Percentiles rank a stretch among this genome's conserved stretches.
Conservation (phyloP, 1,140 invertebrate species). For the Luehdorfia chinensis region DNA sequence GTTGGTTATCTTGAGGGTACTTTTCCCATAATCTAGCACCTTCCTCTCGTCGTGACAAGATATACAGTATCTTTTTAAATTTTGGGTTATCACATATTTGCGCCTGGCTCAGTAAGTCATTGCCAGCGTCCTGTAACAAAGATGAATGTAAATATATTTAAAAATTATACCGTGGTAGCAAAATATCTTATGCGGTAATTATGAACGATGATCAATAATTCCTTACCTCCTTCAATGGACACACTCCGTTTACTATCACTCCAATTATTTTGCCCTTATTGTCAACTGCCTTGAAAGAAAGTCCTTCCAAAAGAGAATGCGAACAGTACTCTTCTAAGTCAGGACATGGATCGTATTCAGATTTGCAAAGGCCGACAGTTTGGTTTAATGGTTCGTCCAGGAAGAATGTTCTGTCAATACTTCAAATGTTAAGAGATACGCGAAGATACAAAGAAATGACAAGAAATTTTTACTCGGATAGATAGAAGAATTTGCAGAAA, state of each 20-base stretch:
- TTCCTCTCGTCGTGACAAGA: slow-evolving; percentile 77
- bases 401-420: slow-evolving; percentile 80
- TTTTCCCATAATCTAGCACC: slow-evolving; percentile 74
- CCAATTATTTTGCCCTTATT: slow-evolving; percentile 80
- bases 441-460: too few species aligned
- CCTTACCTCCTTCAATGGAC: slow-evolving; percentile 45
- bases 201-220: not conserved
- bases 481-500: too few species aligned
- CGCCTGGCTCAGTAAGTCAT: slow-evolving; percentile 36
- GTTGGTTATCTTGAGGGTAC: slow-evolving; percentile 76
- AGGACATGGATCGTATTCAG: slow-evolving; percentile 76
- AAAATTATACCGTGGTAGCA: too few species aligned
- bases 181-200: too few species aligned
- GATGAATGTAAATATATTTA: too few species aligned
- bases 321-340: slow-evolving; percentile 83
- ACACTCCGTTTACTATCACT: slow-evolving; percentile 60
- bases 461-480: too few species aligned
- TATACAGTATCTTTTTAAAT: slow-evolving; percentile 80
- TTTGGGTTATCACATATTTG: slow-evolving; percentile 75
- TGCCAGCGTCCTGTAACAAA: slow-evolving; percentile 41
- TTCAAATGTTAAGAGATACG: too few species aligned
- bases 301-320: slow-evolving; percentile 77
- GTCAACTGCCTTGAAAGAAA: slow-evolving; percentile 81
- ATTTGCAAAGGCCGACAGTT: slow-evolving; percentile 76
- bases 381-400: slow-evolving; percentile 84